Percentiles rank a stretch among this genome's conserved stretches.
Conservation (phyloP, 2,888 invertebrate species). For the Calliphora vomitoria region DNA sequence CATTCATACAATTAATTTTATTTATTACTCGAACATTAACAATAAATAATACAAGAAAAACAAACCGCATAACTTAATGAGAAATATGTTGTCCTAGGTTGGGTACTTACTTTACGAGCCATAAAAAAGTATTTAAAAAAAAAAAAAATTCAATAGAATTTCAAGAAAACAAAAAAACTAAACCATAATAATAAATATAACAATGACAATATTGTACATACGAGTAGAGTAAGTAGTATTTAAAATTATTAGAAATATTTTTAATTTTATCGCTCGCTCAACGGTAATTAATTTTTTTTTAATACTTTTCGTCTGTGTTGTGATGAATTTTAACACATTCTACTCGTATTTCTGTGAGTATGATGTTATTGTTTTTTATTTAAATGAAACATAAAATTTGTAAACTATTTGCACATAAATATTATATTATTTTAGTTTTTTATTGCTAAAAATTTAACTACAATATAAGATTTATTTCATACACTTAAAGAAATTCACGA, state of each 20-base stretch:
- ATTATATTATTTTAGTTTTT: background rate
- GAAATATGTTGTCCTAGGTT: constrained; percentile 54
- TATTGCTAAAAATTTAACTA: background rate
- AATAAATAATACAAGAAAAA: background rate
- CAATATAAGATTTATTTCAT: background rate
- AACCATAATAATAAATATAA: constrained; percentile 7
- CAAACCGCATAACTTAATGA: constrained; percentile 19
- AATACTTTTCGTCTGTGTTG: too few relatives aligned
- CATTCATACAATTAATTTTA: background rate
- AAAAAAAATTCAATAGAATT: background rate
- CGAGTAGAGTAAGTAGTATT: too few relatives aligned
- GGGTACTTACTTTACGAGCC: background rate
- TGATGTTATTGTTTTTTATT: too few relatives aligned
- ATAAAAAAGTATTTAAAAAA: constrained; percentile 14
- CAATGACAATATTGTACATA: too few relatives aligned
- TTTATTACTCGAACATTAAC: background rate
- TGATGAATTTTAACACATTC: too few relatives aligned
- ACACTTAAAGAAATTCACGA: constrained; percentile 9
- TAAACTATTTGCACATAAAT: background rate
- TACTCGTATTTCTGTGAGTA: too few relatives aligned
- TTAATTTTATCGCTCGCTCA: too few relatives aligned
- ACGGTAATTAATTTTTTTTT: too few relatives aligned
- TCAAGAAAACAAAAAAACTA: background rate
- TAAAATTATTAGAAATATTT: too few relatives aligned
- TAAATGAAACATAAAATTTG: too few relatives aligned